Evolutionary conservation across 2,888 invertebrate species (phyloP).

Genomic region (Cerastis leucographa): DNA sequence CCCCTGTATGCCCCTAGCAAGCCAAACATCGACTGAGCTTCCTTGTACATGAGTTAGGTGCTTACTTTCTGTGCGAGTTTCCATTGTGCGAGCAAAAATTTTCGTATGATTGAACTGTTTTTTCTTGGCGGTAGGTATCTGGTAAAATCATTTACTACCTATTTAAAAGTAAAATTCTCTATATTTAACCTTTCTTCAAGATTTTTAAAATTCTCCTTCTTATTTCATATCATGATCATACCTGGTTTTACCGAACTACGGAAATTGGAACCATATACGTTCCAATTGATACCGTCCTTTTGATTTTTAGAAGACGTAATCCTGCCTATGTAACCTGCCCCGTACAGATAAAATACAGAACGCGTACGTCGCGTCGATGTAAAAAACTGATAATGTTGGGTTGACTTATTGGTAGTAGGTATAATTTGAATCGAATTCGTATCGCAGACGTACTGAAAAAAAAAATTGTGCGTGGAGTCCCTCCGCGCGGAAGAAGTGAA

Average conservation of each 20-base stretch:
- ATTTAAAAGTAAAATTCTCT: too few species aligned
- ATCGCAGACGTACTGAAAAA: too few species aligned
- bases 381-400: not conserved
- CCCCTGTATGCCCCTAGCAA: constrained; percentile 69
- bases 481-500: too few species aligned
- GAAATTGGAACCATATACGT: not conserved
- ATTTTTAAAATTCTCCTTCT: not conserved
- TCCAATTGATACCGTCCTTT: not conserved
- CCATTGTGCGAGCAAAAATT: constrained; percentile 60
- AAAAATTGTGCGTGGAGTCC: too few species aligned
- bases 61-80: constrained; percentile 73
- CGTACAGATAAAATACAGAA: not conserved
- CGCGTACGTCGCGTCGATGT: not conserved
- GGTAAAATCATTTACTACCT: not conserved
- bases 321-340: not conserved
- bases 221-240: not conserved
- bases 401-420: not conserved
- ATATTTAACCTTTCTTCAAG: not conserved
- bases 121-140: not conserved
- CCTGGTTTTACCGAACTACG: not conserved
- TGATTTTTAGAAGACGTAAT: not conserved
- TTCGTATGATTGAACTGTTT: not conserved
- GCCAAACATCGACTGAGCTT: constrained; percentile 77
- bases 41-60: constrained; percentile 67
- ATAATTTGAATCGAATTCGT: not conserved